Evolutionary conservation across 92 coral and sea anemone species (phyloP), one percentile per base, ranked within the genome.

Genomic region (Plumapathes pennacea): DNA sequence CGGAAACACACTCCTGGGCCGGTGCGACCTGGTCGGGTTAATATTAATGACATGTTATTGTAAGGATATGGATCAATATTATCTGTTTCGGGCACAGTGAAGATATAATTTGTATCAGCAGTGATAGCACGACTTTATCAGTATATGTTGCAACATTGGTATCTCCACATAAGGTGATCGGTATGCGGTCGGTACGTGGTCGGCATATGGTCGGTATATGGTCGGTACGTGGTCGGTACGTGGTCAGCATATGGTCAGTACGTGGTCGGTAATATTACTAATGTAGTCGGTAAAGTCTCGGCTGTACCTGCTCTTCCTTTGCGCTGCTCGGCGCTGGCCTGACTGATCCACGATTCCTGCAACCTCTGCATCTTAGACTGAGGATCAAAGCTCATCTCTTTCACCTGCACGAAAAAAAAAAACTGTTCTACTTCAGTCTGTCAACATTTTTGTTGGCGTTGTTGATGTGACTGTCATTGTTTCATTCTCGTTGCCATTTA

Each of bases 1-100:
- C 98, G 98, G 55, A 83, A 92, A 43, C 98, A 92, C 18, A 92
- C 98, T 22, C 98, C 98, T 20, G 98, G 98, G 5, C 98, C 98
- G 9, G 98, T 92, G 25, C 98, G 96, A 42, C 98, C 98, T 92
- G 46, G 20, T 9, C 46, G 24, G 19, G 11, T 38, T 19, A 27
- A 23, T 22, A 45, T 32, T 32, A 29, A 31, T 22, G 48, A 25
- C 14, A 25, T 14, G 13, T 20, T 3, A 19, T n/a, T n/a, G n/a
- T n/a, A n/a, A n/a, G n/a, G n/a, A n/a, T n/a, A n/a, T n/a, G n/a
- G n/a, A n/a, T n/a, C n/a, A n/a, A n/a, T n/a, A n/a, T n/a, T n/a
- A n/a, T n/a, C n/a, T n/a, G n/a, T n/a, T n/a, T n/a, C n/a, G n/a
- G n/a, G n/a, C n/a, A n/a, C n/a, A n/a, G n/a, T n/a, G n/a, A n/a